phyloP scores from a whole-genome alignment of 2,797 vertebrate genomes.

The Hyperoplus immaculatus region DNA sequence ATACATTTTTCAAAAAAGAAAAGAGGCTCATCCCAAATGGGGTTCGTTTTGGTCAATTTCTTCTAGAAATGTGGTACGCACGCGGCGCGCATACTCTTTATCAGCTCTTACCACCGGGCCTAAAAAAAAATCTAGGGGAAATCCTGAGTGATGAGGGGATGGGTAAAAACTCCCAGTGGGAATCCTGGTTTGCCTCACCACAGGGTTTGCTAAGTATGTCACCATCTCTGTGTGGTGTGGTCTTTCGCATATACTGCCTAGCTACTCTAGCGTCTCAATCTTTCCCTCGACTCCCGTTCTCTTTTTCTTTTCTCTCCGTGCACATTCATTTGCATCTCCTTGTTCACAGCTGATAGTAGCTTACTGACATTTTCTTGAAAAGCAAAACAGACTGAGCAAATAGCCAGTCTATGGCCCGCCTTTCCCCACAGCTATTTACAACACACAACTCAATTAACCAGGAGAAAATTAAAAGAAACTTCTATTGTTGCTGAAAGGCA shows the following conservation, averaged over 20 bases:
- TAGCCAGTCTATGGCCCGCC: background rate
- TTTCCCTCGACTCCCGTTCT: slow-evolving; percentile 13
- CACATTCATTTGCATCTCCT: slow-evolving; percentile 46
- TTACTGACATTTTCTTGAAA: slow-evolving; percentile 31
- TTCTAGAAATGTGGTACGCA: too few species aligned
- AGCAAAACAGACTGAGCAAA: slow-evolving; percentile 37
- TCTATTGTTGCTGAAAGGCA: slow-evolving; percentile 25
- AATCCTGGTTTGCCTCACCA: slow-evolving; percentile 32
- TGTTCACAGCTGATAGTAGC: slow-evolving; percentile 49
- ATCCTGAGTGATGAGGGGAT: background rate
- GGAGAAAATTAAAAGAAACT: slow-evolving; percentile 6
- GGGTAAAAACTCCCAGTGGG: slow-evolving; percentile 13
- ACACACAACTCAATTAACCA: slow-evolving; percentile 37
- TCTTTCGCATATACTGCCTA: slow-evolving; percentile 26
- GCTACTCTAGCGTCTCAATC: slow-evolving; percentile 26
- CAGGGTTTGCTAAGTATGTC: slow-evolving; percentile 45
- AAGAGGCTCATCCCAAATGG: too few species aligned
- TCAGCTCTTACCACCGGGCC: too few species aligned
- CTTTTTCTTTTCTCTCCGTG: slow-evolving; percentile 17
- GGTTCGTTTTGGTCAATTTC: too few species aligned
- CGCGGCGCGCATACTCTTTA: too few species aligned
- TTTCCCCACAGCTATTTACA: slow-evolving; percentile 22
- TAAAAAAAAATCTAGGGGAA: too few species aligned
- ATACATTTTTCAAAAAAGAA: too few species aligned
- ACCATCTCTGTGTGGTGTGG: slow-evolving; percentile 26